phyloP scores from a whole-genome alignment of 2,888 invertebrate genomes.

The Diloba caeruleocephala region DNA sequence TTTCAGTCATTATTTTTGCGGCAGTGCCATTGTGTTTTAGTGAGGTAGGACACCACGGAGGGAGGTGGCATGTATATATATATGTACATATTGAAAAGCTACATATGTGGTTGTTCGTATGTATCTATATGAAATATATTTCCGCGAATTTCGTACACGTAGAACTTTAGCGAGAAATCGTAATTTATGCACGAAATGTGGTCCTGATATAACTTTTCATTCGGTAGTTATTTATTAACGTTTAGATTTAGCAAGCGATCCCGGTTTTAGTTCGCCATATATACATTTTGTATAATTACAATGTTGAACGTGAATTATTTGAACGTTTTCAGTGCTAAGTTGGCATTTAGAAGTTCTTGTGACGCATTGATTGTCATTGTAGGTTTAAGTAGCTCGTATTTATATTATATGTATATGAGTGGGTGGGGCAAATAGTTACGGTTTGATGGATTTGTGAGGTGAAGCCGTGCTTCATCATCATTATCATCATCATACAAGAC shows the following conservation, averaged over 20 bases:
- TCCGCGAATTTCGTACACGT: conserved; percentile 24
- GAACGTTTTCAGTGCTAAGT: background rate
- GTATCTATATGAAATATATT: conserved; percentile 16
- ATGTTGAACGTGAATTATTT: conserved; percentile 18
- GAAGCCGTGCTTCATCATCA: no score
- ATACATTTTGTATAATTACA: conserved; percentile 19
- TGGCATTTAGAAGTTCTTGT: conserved; percentile 11
- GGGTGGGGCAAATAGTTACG: no score
- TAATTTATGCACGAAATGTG: conserved; percentile 49
- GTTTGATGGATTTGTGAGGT: no score
- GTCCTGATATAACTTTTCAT: conserved; percentile 50
- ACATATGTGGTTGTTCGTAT: background rate
- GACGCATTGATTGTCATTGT: no score
- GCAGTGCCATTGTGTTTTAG: conserved; percentile 16
- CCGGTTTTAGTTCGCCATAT: conserved; percentile 14
- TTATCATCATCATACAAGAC: no score
- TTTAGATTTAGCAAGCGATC: conserved; percentile 30
- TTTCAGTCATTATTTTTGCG: conserved; percentile 15
- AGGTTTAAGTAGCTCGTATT: no score
- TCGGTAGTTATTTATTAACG: conserved; percentile 46
- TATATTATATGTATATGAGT: no score
- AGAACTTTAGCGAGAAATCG: conserved; percentile 40
- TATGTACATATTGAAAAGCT: conserved; percentile 23
- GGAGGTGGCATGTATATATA: conserved; percentile 13
- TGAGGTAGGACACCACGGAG: conserved; percentile 4